Percentiles rank a stretch among this genome's conserved stretches.
phyloP scores from a whole-genome alignment of 2,797 vertebrate genomes.

The Emys orbicularis region DNA sequence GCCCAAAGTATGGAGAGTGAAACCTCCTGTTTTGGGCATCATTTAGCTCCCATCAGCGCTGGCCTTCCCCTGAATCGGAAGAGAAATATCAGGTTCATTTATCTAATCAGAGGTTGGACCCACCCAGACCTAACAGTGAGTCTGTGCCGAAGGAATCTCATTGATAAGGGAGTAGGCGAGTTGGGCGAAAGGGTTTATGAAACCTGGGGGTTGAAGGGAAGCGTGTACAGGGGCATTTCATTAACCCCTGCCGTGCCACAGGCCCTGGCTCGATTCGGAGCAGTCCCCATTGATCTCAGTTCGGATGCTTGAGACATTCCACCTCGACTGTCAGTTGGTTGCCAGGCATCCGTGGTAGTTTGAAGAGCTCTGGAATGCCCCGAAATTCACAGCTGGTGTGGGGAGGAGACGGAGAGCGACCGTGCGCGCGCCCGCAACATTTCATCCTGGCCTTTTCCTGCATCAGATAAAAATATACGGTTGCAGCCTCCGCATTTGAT shows the following conservation, averaged over 20 bases:
- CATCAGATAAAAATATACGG: too few relatives aligned
- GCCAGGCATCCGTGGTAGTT: too few relatives aligned
- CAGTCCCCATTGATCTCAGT: too few relatives aligned
- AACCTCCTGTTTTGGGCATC: background rate
- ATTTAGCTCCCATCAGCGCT: background rate
- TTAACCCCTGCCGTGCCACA: slow-evolving; percentile 23
- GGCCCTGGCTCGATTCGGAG: background rate
- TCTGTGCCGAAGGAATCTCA: background rate
- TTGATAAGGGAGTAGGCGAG: background rate
- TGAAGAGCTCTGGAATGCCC: background rate
- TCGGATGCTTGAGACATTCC: background rate
- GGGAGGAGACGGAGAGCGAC: background rate
- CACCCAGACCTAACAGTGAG: background rate
- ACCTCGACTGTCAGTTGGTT: background rate
- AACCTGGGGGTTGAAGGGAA: background rate
- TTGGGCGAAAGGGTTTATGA: background rate
- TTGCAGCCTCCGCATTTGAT: too few relatives aligned
- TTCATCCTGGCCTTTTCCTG: too few relatives aligned
- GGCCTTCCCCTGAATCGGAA: background rate
- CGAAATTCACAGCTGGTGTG: background rate
- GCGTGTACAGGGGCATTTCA: background rate
- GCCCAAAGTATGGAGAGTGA: background rate
- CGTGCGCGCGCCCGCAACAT: too few relatives aligned
- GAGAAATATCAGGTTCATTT: background rate
- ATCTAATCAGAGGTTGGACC: background rate